Evolutionary conservation across 2,888 invertebrate genomes (phyloP), one percentile per base, ranked within the genome.

Genomic region (Pristionchus entomophagus): DNA sequence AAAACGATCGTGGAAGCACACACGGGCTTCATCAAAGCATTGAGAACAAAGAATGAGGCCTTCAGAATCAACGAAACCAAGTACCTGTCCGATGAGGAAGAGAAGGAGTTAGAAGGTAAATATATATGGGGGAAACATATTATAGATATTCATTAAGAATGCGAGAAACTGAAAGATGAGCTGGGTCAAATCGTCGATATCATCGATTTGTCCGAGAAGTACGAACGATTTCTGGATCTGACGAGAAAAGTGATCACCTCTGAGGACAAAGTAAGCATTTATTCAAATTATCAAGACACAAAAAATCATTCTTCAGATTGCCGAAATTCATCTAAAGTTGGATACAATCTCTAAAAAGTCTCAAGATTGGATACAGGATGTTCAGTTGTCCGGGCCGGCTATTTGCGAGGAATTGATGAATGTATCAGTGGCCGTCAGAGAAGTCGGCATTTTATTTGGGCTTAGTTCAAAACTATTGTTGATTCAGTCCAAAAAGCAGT

Each of bases 1-100:
- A 62, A 38, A 32, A 84, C 83, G 41, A 84, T 84, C 19, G 49
- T 84, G n/a, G 83, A 62, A 22, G 83, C 83, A 2, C 83, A 84
- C 59, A 84, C 62, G 3, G 83, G 83, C 12, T 49, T 62, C 32
- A 29, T 84, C 5, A 45, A 65, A 32, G 41, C 83, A 32, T 29
- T 84, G 2, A 62, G 49, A n/a, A 29, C 19, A 49, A 41, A 65
- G 41, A 84, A 45, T 35, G 83, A 84, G 17, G 65, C 49, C 22
- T 84, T 49, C 38, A 41, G 65, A 49, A 22, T 65, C 0, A 26
- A 10, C 5, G 49, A 65, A 29, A 65, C 59, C 1, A 17, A 19
- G 32, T 84, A 65, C 29, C 22, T n/a, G 0, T 84, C 83, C 14
- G 82, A 78, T 0, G 78, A 78, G 19, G 73, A 73, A 22, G 82